Evolutionary conservation across 2,797 vertebrate genomes (phyloP).

Genomic region (Diceros bicornis): DNA sequence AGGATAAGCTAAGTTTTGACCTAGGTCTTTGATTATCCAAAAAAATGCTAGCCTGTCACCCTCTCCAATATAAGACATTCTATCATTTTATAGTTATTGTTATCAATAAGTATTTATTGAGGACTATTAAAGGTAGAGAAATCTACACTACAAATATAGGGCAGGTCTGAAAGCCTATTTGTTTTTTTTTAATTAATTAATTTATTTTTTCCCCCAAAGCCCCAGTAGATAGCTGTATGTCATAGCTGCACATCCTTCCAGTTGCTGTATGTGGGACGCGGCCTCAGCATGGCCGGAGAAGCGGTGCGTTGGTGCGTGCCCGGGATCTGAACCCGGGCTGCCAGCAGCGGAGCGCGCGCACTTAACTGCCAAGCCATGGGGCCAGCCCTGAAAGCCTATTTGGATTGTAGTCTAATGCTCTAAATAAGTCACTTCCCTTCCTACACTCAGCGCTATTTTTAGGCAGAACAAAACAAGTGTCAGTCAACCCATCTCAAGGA

Average conservation of each 20-base stretch:
- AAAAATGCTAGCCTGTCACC: neutral
- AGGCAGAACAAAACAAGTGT: neutral
- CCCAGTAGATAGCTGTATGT: too few species aligned
- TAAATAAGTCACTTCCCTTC: neutral
- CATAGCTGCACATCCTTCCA: too few species aligned
- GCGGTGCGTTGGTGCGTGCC: too few species aligned
- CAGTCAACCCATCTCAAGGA: neutral
- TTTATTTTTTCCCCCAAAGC: too few species aligned
- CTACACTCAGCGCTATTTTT: neutral
- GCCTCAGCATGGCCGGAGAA: too few species aligned
- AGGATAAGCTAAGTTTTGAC: neutral
- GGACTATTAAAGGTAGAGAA: conserved; percentile 8
- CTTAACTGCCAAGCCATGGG: too few species aligned
- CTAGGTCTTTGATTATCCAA: neutral
- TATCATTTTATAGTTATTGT: neutral
- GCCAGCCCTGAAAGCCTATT: neutral
- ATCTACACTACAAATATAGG: neutral
- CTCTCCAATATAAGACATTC: neutral
- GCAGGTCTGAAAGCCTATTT: neutral
- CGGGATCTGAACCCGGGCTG: too few species aligned
- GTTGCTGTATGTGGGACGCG: too few species aligned
- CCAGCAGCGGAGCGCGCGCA: too few species aligned
- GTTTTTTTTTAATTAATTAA: too few species aligned
- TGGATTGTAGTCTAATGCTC: neutral
- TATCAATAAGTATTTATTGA: neutral